phyloP scores from a whole-genome alignment of 1,140 invertebrate genomes.

The Calosoma granatense region DNA sequence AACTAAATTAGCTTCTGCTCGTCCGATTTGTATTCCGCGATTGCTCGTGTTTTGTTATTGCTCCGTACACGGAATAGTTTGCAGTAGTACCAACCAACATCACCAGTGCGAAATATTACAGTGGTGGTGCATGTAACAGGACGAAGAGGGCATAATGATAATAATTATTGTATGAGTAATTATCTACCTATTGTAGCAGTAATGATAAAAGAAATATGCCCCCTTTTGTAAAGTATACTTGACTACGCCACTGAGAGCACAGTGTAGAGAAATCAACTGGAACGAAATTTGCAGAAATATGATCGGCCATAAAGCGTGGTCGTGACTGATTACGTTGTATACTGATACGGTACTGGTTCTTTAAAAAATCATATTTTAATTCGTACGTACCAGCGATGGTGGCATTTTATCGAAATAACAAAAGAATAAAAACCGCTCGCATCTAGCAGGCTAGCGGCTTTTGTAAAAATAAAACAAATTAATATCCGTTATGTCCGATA shows the following conservation, averaged over 20 bases:
- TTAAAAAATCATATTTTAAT: conserved; percentile 9
- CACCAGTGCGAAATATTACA: background rate
- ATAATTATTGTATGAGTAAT: background rate
- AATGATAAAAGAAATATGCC: background rate
- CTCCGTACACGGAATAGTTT: background rate
- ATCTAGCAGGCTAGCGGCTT: too few relatives aligned
- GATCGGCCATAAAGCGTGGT: background rate
- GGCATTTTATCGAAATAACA: too few relatives aligned
- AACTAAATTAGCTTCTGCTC: conserved; percentile 32
- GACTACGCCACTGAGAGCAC: background rate
- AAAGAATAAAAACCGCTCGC: background rate
- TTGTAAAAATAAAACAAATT: too few relatives aligned
- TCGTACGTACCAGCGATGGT: too few relatives aligned
- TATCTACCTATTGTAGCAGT: background rate
- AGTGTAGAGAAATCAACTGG: background rate
- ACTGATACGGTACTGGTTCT: background rate
- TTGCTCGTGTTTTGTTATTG: conserved; percentile 19
- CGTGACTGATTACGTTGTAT: conserved; percentile 1
- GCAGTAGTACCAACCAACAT: background rate
- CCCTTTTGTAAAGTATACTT: background rate
- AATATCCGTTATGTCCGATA: too few relatives aligned
- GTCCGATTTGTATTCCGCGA: conserved; percentile 35
- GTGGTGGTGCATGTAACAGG: background rate
- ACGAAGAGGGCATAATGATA: background rate
- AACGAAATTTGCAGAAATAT: background rate